These are phyloP conservation scores for Vipera latastei DNA, from an alignment of 2,797 vertebrate species.

Conservation along the genomic window DNA sequence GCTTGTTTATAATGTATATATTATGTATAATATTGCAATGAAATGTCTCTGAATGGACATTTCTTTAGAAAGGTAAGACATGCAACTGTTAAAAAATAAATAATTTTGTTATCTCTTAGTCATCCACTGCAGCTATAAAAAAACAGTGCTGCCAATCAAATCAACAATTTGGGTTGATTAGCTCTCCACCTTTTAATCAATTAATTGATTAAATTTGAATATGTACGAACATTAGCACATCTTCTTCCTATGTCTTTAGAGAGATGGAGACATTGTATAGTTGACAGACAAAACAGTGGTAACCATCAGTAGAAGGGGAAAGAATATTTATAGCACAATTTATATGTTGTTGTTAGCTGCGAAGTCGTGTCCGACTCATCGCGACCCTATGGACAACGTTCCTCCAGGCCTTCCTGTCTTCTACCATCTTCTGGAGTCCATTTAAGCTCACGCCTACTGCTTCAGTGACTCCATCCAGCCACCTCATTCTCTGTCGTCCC, in stretches of 20 bases:
- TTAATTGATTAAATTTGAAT: conserved; percentile 3
- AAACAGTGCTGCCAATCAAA: neutral
- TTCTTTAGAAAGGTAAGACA: neutral
- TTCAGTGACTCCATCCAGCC: too few species aligned
- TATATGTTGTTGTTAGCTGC: too few species aligned
- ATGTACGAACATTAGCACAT: neutral
- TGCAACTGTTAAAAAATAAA: neutral
- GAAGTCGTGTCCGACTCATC: too few species aligned
- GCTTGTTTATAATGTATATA: neutral
- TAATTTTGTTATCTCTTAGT: neutral
- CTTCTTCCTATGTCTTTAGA: neutral
- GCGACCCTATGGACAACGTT: too few species aligned
- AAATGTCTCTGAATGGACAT: neutral
- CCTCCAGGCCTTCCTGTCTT: too few species aligned
- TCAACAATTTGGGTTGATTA: neutral
- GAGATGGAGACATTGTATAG: neutral
- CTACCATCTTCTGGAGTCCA: too few species aligned
- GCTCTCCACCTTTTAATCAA: neutral
- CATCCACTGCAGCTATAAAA: neutral
- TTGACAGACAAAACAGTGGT: neutral
- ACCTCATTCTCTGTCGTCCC: too few species aligned
- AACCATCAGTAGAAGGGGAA: neutral
- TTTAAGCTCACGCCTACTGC: too few species aligned
- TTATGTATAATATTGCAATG: neutral
- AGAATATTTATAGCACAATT: neutral